These are phyloP conservation scores for Polyergus mexicanus DNA, from an alignment of 1,140 invertebrate genomes.

Conservation along the genomic window DNA sequence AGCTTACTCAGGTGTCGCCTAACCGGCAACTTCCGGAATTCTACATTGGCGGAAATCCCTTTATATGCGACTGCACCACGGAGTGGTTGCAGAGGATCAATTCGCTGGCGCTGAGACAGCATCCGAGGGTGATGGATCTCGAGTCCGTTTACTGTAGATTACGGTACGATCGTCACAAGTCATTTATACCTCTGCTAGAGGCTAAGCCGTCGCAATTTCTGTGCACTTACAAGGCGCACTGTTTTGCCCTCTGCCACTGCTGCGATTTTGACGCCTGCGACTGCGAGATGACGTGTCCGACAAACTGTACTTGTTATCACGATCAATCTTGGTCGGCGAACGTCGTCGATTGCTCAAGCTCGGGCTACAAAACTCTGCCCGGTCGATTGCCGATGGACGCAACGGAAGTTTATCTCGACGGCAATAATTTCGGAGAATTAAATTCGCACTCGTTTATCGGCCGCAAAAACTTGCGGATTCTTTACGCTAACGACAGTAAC, in stretches of 20 bases:
- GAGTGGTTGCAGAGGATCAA: conserved; percentile 96
- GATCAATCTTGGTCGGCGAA: conserved; percentile 95
- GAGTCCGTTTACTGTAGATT: conserved; percentile 93
- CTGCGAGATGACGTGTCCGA: conserved; percentile 94
- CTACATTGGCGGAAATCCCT: conserved; percentile 95
- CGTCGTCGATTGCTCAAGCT: conserved; percentile 95
- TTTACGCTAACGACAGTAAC: conserved; percentile 94
- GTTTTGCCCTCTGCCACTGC: conserved; percentile 94
- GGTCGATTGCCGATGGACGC: conserved; percentile 95
- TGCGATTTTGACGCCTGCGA: conserved; percentile 96
- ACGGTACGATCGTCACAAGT: conserved; percentile 91
- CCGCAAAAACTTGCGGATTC: conserved; percentile 93
- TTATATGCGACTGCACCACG: conserved; percentile 94
- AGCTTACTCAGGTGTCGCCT: conserved; percentile 89
- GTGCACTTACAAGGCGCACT: conserved; percentile 93
- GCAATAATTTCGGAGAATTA: conserved; percentile 93
- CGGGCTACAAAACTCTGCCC: conserved; percentile 91
- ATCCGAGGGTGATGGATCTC: conserved; percentile 93
- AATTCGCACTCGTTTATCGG: conserved; percentile 95
- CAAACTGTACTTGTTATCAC: conserved; percentile 95
- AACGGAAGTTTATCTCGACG: conserved; percentile 95
- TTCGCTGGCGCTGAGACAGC: conserved; percentile 89
- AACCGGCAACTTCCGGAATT: conserved; percentile 92
- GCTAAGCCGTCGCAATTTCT: conserved; percentile 92
- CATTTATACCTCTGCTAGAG: conserved; percentile 90